Evolutionary conservation across 1,140 invertebrate genomes (phyloP), one percentile per base, ranked within the genome.

Genomic region (Formica selysi): DNA sequence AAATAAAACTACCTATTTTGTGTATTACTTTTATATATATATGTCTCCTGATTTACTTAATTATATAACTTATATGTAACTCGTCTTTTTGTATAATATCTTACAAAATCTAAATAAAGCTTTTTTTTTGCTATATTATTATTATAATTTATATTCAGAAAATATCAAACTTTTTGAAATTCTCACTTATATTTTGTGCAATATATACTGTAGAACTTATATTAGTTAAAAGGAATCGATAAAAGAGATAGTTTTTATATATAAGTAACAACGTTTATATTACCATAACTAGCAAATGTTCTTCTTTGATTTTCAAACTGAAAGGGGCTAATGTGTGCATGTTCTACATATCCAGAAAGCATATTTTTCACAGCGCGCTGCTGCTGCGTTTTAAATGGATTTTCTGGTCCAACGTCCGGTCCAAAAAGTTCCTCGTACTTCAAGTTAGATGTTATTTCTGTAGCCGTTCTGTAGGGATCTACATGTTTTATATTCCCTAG

Each of bases 291-390:
- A 44, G 97, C 96, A 95, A 99, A 99, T 13, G 99, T 99, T 93
- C 98, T 96, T 87, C 99, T 96, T 93, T 99, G 99, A 94, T 98
- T 99, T 95, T 99, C 99, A 96, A 99, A 99, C 91, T 99, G 98
- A 95, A 99, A 99, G 91, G 98, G 98, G 95, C 97, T 99, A 41
- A 99, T 97, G 95, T 99, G 98, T 5, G 99, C 98, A 90, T 97
- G 96, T 94, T 99, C 99, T 5, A 99, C 98, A 96, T 97, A 99
- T 16, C 99, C 99, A 36, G 99, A 97, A 0, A 99, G 95, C 85
- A 98, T 99, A 94, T 99, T 99, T 93, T 98, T 98, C 1, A 96
- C 93, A 2, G 98, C 97, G 89, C 96, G 97, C 94, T 98, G 97
- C 92, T 99, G 98, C 92, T 98, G 96, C 0, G 98, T 98, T 95